Evolutionary conservation across 1,140 invertebrate genomes (phyloP).

Genomic region (Trypoxylus dichotomus): DNA sequence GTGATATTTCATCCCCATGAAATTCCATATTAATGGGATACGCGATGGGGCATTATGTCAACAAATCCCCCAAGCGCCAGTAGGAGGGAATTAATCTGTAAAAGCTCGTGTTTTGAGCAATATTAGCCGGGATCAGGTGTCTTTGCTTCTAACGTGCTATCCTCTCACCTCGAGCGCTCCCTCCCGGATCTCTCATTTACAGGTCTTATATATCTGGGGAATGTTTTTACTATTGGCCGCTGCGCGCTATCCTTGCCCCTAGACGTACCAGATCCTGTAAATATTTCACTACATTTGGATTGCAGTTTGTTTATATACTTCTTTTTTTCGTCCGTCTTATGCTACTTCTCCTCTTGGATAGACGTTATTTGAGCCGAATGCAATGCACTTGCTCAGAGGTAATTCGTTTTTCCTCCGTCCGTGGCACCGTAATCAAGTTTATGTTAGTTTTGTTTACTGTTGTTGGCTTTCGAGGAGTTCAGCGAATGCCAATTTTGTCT

Average conservation of each 20-base stretch:
- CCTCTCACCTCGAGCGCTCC: neutral
- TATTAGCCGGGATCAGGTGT: conserved; percentile 38
- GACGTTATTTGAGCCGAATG: neutral
- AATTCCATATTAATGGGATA: conserved; percentile 40
- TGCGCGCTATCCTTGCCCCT: neutral
- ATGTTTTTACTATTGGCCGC: conserved; percentile 1
- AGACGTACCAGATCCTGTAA: neutral
- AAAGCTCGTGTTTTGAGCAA: conserved; percentile 38
- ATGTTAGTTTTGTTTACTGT: neutral
- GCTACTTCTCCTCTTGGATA: neutral
- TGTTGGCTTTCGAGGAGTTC: neutral
- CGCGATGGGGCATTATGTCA: conserved; percentile 31
- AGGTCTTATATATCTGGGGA: neutral
- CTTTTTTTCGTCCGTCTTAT: neutral
- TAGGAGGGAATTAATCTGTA: conserved; percentile 37
- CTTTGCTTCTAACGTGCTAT: conserved; percentile 22
- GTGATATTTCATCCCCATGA: conserved; percentile 40
- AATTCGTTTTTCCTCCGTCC: conserved; percentile 5
- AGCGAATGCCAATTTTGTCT: neutral
- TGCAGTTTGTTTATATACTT: neutral
- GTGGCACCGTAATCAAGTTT: neutral
- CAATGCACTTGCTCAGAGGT: neutral
- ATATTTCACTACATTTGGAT: neutral
- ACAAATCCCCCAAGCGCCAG: conserved; percentile 37
- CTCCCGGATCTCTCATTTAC: neutral